Base-by-base conservation (phyloP, 2,113 vertebrate genomes). In the Elgaria multicarinata region DNA sequence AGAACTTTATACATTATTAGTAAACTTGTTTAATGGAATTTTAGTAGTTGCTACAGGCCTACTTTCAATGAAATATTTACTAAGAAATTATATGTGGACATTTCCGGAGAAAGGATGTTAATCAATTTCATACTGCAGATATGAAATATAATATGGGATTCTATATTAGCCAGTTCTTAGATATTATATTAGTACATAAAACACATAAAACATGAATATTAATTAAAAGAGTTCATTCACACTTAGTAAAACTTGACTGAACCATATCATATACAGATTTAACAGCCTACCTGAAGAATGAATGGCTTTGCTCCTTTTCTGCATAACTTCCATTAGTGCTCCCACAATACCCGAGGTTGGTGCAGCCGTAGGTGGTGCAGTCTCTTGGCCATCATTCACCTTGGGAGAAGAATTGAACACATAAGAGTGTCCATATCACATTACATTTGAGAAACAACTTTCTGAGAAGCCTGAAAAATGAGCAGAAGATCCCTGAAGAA, bases 221-320 rank as follows among this genome's bases (percentile, higher is more conserved):
- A 58, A 46, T 33, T 46, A 9, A n/a, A 36, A 80, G 20, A 72
- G 13, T 46, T 39, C 0, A 46, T 36, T 33, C 22, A 13, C 39
- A 53, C 3, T 24, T 77, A 31, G 33, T 75, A 39, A 31, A 4
- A 5, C 13, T 22, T 28, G 24, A 64, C 28, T 44, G 31, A 90
- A n/a, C 50, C 80, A 46, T 88, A 90, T 92, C 80, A 46, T 88
- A 90, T 92, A 74, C 77, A 58, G 13, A 84, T 20, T 22, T 18
- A 20, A 3, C 85, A 79, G 36, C 66, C 0, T 94, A 99, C 99
- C 99, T 97, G 99, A 99, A 96, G 99, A 99, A 97, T 99, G 99
- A 98, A 99, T 99, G 98, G 98, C 99, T 98, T 99, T 99, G 98
- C 98, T 99, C 98, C 99, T 98, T 97, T 99, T 99, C 98, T 99